Percentiles rank a stretch among this genome's conserved stretches.
These are phyloP conservation scores for Macrostomum lignano DNA, from an alignment of 1,140 invertebrate species.

Conservation along the genomic window DNA sequence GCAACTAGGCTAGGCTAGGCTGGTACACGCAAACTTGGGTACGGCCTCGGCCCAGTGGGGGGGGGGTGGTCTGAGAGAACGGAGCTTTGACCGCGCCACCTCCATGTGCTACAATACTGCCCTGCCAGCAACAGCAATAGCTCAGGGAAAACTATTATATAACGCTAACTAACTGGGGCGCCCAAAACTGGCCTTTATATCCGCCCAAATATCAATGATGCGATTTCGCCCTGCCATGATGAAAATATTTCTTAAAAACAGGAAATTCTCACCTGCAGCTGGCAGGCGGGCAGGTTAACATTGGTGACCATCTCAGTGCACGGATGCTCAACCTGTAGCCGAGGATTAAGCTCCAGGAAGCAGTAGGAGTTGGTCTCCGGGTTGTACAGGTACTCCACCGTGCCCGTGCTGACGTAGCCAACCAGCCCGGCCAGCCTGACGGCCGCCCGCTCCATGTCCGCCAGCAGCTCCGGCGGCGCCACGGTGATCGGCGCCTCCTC, in stretches of 20 bases:
- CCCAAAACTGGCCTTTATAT: no score
- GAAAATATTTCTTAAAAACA: not conserved
- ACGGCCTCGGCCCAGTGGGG: no score
- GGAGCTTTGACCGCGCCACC: no score
- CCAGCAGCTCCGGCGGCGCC: constrained; percentile 58
- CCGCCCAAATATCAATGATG: no score
- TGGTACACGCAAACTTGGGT: no score
- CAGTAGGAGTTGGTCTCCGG: constrained; percentile 56
- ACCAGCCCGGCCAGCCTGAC: constrained; percentile 93
- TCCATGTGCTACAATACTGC: no score
- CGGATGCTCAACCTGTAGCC: constrained; percentile 91
- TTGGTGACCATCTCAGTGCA: constrained; percentile 98
- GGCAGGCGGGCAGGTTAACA: constrained; percentile 81
- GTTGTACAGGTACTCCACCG: constrained; percentile 80
- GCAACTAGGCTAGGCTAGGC: no score
- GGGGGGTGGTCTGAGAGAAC: no score
- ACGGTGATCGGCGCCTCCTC: constrained; percentile 90
- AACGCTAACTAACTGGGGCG: no score
- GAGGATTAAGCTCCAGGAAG: constrained; percentile 87
- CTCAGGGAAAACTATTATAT: no score
- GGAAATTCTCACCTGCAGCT: constrained; percentile 42
- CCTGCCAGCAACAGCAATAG: no score
- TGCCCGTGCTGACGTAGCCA: constrained; percentile 88
- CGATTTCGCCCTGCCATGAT: no score
- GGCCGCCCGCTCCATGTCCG: constrained; percentile 87